Evolutionary conservation across 2,797 vertebrate genomes (phyloP).

Genomic region (Phrynocephalus vlangalii): DNA sequence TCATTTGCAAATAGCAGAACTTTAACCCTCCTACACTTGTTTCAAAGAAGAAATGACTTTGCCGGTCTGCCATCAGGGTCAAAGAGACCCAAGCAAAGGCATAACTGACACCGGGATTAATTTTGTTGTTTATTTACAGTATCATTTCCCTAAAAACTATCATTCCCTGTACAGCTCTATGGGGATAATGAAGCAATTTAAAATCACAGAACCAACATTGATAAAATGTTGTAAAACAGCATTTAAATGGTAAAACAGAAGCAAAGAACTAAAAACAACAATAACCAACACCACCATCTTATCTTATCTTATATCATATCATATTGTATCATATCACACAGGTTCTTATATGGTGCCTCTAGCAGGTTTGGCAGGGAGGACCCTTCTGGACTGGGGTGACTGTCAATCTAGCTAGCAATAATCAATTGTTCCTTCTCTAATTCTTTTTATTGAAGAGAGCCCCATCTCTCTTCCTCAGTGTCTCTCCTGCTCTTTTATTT

Average conservation of each 20-base stretch:
- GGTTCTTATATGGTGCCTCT: too few species aligned
- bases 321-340: too few species aligned
- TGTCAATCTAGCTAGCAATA: too few species aligned
- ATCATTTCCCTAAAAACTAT: neutral
- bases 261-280: neutral
- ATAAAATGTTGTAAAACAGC: neutral
- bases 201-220: neutral
- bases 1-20: constrained; percentile 15
- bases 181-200: neutral
- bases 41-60: neutral
- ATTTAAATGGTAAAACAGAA: neutral
- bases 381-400: too few species aligned
- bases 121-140: neutral
- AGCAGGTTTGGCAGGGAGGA: too few species aligned
- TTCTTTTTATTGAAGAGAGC: too few species aligned
- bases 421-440: too few species aligned
- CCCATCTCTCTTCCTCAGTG: too few species aligned
- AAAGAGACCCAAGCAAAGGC: neutral
- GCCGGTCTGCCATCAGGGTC: neutral
- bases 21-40: constrained; percentile 7
- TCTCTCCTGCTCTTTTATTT: too few species aligned
- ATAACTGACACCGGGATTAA: neutral
- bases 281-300: neutral
- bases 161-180: neutral
- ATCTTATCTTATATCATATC: too few species aligned